Evolutionary conservation across 2,797 vertebrate species (phyloP).

Genomic region (Chromis chromis): DNA sequence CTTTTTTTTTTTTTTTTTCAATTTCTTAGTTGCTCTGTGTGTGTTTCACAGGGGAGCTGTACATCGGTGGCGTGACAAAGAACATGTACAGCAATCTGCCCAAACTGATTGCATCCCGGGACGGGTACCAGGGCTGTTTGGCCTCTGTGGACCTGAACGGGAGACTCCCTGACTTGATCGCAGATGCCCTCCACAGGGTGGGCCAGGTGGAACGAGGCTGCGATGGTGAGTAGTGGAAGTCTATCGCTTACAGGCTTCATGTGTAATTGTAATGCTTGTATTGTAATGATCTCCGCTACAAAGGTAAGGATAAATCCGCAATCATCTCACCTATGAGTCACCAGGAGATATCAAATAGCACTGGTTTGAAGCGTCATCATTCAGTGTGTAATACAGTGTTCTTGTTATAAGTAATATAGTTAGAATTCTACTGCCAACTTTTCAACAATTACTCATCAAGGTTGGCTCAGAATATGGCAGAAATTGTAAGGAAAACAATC

Average conservation of each 20-base stretch:
- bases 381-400: not conserved
- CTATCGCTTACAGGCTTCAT: not conserved
- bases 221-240: conserved; percentile 84
- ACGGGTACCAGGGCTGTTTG: conserved; percentile 94
- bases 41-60: conserved; percentile 89
- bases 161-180: conserved; percentile 93
- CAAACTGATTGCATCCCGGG: conserved; percentile 93
- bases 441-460: conserved; percentile 9
- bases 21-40: not conserved
- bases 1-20: not conserved
- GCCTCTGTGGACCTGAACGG: conserved; percentile 95
- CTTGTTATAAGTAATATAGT: not conserved
- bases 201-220: conserved; percentile 93
- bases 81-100: conserved; percentile 92
- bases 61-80: conserved; percentile 91
- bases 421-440: not conserved
- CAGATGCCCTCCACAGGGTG: conserved; percentile 92
- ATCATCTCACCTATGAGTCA: conserved; percentile 8
- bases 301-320: not conserved
- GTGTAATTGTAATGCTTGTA: not conserved
- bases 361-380: conserved; percentile 24
- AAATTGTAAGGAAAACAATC: not conserved
- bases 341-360: conserved; percentile 23
- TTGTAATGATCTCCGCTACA: not conserved
- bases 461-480: not conserved